Conservation (phyloP, 2,888 invertebrate genomes). For the Cephus nigrinus region DNA sequence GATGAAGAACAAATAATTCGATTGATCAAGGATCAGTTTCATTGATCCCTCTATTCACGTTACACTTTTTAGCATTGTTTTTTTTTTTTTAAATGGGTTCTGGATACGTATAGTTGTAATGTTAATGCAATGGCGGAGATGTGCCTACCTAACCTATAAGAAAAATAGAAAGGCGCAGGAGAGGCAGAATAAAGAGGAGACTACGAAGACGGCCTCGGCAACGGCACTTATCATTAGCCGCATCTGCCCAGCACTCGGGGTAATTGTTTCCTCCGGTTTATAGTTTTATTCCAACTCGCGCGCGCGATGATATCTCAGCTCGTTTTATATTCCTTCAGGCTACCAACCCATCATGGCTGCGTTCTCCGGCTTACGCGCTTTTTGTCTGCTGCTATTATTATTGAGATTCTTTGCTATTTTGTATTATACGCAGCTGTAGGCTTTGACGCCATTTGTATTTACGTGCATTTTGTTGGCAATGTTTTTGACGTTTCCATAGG, state of each 20-base stretch:
- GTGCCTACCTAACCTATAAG: not conserved
- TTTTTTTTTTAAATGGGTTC: not conserved
- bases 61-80: not conserved
- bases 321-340: constrained; percentile 59
- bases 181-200: not conserved
- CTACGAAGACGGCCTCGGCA: constrained; percentile 3
- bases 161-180: not conserved
- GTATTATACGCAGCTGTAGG: not conserved
- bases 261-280: constrained; percentile 66
- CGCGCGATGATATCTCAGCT: constrained; percentile 61
- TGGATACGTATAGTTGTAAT: not conserved
- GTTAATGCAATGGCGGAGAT: not conserved
- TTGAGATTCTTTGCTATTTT: not conserved
- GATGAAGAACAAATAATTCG: no score
- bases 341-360: constrained; percentile 51
- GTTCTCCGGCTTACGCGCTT: constrained; percentile 12
- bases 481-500: not conserved
- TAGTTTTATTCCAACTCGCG: constrained; percentile 62
- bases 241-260: constrained; percentile 58
- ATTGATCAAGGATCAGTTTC: not conserved
- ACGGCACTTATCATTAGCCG: constrained; percentile 63
- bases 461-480: constrained; percentile 21
- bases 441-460: constrained; percentile 19
- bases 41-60: not conserved
- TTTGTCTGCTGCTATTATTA: not conserved